Conservation (phyloP, 2,113 vertebrate genomes). For the Thryonomys swinderianus region DNA sequence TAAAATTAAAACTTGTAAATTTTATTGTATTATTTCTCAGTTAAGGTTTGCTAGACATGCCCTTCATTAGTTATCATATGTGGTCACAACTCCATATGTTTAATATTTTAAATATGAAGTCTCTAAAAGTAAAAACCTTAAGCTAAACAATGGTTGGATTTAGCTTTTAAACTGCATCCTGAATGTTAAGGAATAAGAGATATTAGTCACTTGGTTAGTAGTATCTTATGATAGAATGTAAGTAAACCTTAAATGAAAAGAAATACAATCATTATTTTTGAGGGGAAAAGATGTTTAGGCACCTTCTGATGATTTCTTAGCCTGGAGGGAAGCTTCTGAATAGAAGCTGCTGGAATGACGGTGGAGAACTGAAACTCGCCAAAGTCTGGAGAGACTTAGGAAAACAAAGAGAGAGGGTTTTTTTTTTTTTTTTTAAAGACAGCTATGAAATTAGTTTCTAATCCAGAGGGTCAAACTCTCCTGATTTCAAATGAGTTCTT, state of each 20-base stretch:
- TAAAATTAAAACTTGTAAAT: neutral
- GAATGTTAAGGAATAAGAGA: neutral
- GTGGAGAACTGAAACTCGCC: conserved; percentile 61
- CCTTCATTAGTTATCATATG: neutral
- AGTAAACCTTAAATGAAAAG: conserved; percentile 35
- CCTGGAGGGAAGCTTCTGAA: conserved; percentile 71
- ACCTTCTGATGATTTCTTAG: conserved; percentile 74
- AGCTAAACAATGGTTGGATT: neutral
- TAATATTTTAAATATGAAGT: neutral
- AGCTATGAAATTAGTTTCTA: conserved; percentile 71
- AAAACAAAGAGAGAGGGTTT: conserved; percentile 64
- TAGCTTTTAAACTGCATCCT: conserved; percentile 13
- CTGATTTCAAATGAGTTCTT: conserved; percentile 66
- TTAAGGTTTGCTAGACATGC: neutral
- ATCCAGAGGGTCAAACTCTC: conserved; percentile 55
- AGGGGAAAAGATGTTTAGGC: conserved; percentile 28
- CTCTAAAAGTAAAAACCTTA: neutral
- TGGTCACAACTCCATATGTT: neutral
- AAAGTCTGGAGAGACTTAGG: conserved; percentile 68
- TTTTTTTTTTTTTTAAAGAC: neutral
- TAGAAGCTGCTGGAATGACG: conserved; percentile 42
- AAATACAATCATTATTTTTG: conserved; percentile 54
- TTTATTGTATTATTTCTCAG: neutral
- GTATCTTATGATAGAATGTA: conserved; percentile 10
- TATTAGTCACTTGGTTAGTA: neutral